phyloP scores from a whole-genome alignment of 2,113 vertebrate genomes.

The Calonectris borealis region DNA sequence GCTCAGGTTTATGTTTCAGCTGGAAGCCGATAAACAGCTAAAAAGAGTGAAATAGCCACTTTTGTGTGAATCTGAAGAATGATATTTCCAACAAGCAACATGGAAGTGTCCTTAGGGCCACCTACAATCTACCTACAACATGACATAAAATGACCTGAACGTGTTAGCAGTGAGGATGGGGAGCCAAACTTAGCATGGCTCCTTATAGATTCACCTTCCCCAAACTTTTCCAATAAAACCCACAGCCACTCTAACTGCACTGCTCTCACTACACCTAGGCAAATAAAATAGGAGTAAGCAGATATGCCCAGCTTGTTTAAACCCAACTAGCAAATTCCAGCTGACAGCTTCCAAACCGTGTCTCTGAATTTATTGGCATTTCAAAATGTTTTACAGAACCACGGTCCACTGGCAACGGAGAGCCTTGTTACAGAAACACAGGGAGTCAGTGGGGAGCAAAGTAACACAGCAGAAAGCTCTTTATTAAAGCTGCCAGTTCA shows the following conservation, averaged over 20 bases:
- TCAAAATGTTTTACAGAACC: not conserved
- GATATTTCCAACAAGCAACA: not conserved
- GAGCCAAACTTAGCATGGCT: not conserved
- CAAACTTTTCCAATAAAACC: not conserved
- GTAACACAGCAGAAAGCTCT: not conserved
- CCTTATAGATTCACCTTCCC: not conserved
- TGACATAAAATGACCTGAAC: not conserved
- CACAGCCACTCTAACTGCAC: accelerated
- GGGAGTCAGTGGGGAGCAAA: not conserved
- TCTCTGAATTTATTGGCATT: constrained; percentile 33
- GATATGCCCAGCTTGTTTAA: not conserved
- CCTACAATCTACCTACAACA: not conserved
- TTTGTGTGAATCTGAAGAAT: not conserved
- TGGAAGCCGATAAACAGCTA: not conserved
- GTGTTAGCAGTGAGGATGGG: not conserved
- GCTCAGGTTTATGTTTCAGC: not conserved
- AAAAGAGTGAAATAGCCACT: not conserved
- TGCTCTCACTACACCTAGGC: not conserved
- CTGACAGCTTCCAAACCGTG: not conserved
- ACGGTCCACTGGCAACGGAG: not conserved
- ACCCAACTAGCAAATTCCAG: constrained; percentile 15
- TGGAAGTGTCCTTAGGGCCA: not conserved
- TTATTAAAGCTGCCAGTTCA: not conserved
- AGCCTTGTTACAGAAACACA: not conserved
- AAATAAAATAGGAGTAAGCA: constrained; percentile 7